Base-by-base conservation (phyloP, 2,113 vertebrate species). In the Sula dactylatra region DNA sequence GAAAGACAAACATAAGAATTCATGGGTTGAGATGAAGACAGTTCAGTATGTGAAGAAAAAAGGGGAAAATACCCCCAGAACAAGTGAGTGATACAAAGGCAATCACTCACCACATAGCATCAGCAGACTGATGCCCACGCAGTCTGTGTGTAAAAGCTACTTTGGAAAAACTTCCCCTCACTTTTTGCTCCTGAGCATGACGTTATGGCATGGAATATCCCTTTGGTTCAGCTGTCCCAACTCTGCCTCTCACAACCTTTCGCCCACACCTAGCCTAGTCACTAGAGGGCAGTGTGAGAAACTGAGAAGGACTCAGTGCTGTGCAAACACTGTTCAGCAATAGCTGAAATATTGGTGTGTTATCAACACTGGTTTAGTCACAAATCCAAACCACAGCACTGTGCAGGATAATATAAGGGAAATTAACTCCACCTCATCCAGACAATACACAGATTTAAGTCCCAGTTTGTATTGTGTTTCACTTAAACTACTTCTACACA, bases 61-160 rank as follows among this genome's bases (percentile, higher is more conserved):
- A 54, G 3, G 4, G 4, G 10, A 32, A 40, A 82, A 52, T 50
- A 62, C 1, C 2, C 4, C 16, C n/a, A 21, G 65, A 44, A 17
- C 4, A 59, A 69, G 5, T 7, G 2, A 56, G 3, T 49, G 9
- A 40, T 50, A 26, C 36, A 58, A 71, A 84, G 45, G 2, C 21
- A 34, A 13, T 73, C 7, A 45, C 4, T 49, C 34, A 64, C 2
- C 12, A 40, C 16, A 13, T 4, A 70, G 56, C 16, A 50, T 11
- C 16, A 72, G 25, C 32, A 61, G 19, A 13, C 29, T 18, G 14
- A 45, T 24, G 7, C 6, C 18, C 14, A 36, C 4, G 2, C 6
- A 27, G 20, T 34, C 29, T 45, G 9, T 1, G 1, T 0, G 0
- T 10, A 52, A 61, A 70, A 3, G 13, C 11, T 45, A 9, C 15